Conservation (phyloP, 2,113 vertebrate species). For the Myotis yumanensis region DNA sequence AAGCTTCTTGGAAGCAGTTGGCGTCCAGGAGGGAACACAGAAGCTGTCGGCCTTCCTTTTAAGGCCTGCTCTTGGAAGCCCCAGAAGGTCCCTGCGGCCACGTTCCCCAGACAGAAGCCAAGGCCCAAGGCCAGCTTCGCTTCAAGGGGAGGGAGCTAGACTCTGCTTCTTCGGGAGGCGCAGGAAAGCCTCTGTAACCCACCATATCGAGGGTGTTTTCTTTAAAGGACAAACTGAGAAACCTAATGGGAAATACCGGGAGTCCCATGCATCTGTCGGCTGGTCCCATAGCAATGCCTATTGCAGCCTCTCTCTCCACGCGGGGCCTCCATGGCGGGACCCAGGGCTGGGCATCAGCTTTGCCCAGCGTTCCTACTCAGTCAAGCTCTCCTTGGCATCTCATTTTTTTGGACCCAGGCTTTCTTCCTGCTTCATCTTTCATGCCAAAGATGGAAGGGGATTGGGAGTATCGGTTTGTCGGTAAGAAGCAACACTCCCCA, state of each 20-base stretch:
- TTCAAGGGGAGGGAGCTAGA: neutral
- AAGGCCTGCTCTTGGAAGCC: neutral
- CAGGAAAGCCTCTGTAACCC: too few species aligned
- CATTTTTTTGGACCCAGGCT: neutral
- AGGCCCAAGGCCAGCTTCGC: neutral
- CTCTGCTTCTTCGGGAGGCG: neutral
- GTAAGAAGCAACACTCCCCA: neutral
- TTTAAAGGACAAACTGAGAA: neutral
- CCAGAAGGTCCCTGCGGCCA: neutral
- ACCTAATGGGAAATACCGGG: neutral
- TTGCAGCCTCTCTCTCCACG: accelerated
- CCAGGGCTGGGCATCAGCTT: accelerated
- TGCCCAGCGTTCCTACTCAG: neutral
- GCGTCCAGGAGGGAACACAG: neutral
- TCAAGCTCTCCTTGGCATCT: neutral
- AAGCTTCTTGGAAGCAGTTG: neutral
- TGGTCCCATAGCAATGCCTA: neutral
- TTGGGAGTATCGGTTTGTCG: neutral
- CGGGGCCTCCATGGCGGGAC: neutral
- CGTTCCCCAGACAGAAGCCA: neutral
- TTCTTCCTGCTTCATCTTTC: neutral
- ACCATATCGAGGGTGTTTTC: neutral
- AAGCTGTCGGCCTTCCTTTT: neutral
- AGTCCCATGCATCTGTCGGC: neutral
- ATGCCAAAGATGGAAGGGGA: neutral